These are phyloP conservation scores for Platichthys flesus DNA, from an alignment of 2,113 vertebrate species.

Conservation along the genomic window DNA sequence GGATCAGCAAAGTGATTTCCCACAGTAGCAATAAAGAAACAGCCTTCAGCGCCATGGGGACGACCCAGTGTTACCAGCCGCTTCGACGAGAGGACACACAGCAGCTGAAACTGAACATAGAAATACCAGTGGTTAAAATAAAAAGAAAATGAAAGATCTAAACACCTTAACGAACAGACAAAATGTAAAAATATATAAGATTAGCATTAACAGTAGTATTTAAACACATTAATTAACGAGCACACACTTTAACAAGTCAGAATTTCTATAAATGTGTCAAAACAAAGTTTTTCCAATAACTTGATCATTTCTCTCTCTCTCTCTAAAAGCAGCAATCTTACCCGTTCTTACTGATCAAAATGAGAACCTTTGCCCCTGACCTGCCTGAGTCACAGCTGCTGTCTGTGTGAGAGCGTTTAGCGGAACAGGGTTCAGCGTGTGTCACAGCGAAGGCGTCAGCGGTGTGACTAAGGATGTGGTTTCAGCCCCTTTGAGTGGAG, in stretches of 20 bases:
- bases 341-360: not conserved
- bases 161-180: not conserved
- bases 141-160: not conserved
- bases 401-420: conserved; percentile 9
- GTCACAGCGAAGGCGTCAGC: conserved; percentile 16
- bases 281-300: not conserved
- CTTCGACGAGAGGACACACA: conserved; percentile 2
- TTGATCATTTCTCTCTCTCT: too few species aligned
- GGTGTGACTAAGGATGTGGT: conserved; percentile 68
- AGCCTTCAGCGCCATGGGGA: conserved; percentile 56
- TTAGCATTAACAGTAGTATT: too few species aligned
- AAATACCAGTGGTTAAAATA: not conserved
- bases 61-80: not conserved
- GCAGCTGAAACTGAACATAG: conserved; percentile 16
- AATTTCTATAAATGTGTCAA: not conserved
- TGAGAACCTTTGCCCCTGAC: not conserved
- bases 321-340: conserved; percentile 16
- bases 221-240: not conserved
- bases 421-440: conserved; percentile 35
- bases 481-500: conserved; percentile 17
- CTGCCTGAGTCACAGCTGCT: not conserved
- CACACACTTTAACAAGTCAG: not conserved
- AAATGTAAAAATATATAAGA: not conserved
- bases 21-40: conserved; percentile 21
- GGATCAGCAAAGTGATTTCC: conserved; percentile 18